A percentile compares a stretch with the other conserved stretches of the same genome.
Conservation (phyloP, 2,888 invertebrate species). For the Agrypnus murinus region DNA sequence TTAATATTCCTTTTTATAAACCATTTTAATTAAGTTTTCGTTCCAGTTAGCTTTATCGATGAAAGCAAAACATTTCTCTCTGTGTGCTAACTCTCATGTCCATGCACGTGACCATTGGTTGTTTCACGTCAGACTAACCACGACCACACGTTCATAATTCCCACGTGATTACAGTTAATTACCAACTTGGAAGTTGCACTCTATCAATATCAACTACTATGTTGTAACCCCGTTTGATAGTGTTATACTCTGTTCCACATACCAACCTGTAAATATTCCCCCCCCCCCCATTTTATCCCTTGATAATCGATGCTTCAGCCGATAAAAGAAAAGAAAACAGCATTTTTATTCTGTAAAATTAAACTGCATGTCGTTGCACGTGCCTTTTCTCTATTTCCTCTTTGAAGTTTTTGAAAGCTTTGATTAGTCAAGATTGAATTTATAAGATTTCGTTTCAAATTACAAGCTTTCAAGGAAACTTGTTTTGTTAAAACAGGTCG, state of each 20-base stretch:
- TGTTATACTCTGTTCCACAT: slow-evolving; percentile 46
- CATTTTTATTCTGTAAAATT: slow-evolving; percentile 22
- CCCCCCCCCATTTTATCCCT: slow-evolving; percentile 12
- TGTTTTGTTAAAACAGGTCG: slow-evolving; percentile 32
- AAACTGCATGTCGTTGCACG: slow-evolving; percentile 45
- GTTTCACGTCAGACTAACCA: slow-evolving; percentile 52
- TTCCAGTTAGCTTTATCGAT: background rate
- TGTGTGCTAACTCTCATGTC: slow-evolving; percentile 50
- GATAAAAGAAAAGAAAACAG: background rate
- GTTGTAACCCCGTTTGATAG: slow-evolving; percentile 49
- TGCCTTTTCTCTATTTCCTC: slow-evolving; percentile 36
- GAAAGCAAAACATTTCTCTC: slow-evolving; percentile 10
- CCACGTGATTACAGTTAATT: slow-evolving; percentile 66
- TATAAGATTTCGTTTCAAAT: slow-evolving; percentile 46
- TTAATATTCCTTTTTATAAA: background rate
- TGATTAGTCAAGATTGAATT: slow-evolving; percentile 44
- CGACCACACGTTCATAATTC: slow-evolving; percentile 60
- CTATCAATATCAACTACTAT: slow-evolving; percentile 44
- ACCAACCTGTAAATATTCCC: background rate
- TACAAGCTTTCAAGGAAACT: slow-evolving; percentile 39
- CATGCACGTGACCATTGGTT: slow-evolving; percentile 58
- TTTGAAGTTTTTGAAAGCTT: slow-evolving; percentile 38
- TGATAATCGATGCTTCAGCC: slow-evolving; percentile 42
- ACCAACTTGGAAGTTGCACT: slow-evolving; percentile 59
- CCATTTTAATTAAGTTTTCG: background rate